phyloP scores from a whole-genome alignment of 2,113 vertebrate genomes.

The Dermatemys mawii region DNA sequence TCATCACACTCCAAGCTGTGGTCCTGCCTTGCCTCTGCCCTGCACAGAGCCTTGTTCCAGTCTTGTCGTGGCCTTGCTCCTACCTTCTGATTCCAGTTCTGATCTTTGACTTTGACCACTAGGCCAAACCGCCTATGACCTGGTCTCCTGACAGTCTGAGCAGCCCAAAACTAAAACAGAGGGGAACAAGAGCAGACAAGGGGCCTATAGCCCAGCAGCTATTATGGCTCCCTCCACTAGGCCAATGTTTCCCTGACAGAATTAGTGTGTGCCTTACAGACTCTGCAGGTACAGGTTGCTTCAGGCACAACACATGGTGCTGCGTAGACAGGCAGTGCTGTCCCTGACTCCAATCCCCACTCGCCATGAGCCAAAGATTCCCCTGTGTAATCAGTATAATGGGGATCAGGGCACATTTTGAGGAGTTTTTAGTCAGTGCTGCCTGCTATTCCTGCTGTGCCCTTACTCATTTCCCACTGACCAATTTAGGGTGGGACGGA shows the following conservation, averaged over 20 bases:
- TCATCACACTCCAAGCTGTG: background rate
- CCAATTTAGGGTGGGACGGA: background rate
- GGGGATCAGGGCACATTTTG: background rate
- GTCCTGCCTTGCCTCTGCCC: background rate
- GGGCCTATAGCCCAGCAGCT: background rate
- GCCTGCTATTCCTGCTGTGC: background rate
- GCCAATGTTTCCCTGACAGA: background rate
- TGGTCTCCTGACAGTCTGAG: background rate
- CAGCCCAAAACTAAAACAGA: background rate
- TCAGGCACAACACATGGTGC: background rate
- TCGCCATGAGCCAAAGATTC: background rate
- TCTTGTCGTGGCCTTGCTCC: background rate
- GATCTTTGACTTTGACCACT: background rate
- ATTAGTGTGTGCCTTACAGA: background rate
- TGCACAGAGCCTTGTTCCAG: background rate
- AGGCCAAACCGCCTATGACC: background rate
- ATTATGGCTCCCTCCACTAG: background rate
- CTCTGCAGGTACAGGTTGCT: background rate
- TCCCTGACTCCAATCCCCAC: background rate
- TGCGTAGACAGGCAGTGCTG: background rate
- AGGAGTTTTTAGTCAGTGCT: background rate
- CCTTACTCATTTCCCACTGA: background rate
- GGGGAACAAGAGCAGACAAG: background rate
- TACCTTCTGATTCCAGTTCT: background rate
- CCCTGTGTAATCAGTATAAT: background rate